Conservation (phyloP, 2,113 vertebrate genomes). For the Xiphophorus hellerii region DNA sequence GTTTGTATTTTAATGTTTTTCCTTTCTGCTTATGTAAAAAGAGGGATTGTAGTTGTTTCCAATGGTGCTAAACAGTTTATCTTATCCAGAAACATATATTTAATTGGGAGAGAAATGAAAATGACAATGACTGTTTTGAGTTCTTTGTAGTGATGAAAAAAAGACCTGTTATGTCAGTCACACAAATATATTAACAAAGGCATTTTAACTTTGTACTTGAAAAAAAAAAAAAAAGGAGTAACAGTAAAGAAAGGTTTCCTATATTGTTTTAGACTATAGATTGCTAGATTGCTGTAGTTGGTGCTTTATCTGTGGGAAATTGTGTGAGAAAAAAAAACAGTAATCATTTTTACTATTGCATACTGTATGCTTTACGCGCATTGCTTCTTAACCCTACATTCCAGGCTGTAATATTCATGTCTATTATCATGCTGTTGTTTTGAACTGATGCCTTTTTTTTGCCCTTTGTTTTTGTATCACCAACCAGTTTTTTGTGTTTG, state of each 20-base stretch:
- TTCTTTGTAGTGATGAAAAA: slow-evolving; percentile 89
- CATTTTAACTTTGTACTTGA: slow-evolving; percentile 99
- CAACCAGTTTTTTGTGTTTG: slow-evolving; percentile 86
- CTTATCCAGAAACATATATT: slow-evolving; percentile 91
- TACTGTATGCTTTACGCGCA: slow-evolving; percentile 85
- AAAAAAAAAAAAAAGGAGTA: slow-evolving; percentile 82
- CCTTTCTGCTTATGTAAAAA: slow-evolving; percentile 73
- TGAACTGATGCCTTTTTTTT: slow-evolving; percentile 38
- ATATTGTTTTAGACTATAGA: slow-evolving; percentile 97
- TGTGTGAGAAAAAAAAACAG: slow-evolving; percentile 86
- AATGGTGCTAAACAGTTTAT: slow-evolving; percentile 99
- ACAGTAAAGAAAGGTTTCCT: slow-evolving; percentile 87
- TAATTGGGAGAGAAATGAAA: slow-evolving; percentile 85
- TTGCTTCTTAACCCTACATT: slow-evolving; percentile 86
- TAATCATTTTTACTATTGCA: slow-evolving; percentile 87
- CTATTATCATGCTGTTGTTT: slow-evolving; percentile 58
- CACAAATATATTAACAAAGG: slow-evolving; percentile 94
- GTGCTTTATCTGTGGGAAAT: slow-evolving; percentile 93
- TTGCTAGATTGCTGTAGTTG: slow-evolving; percentile 97
- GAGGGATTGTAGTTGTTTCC: slow-evolving; percentile 88
- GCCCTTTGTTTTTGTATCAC: slow-evolving; percentile 57
- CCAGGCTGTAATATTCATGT: slow-evolving; percentile 81
- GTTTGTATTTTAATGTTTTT: slow-evolving; percentile 29
- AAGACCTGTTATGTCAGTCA: slow-evolving; percentile 96
- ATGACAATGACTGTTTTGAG: slow-evolving; percentile 90